Base-by-base conservation (phyloP, 2,113 vertebrate species). In the Sitta europaea region DNA sequence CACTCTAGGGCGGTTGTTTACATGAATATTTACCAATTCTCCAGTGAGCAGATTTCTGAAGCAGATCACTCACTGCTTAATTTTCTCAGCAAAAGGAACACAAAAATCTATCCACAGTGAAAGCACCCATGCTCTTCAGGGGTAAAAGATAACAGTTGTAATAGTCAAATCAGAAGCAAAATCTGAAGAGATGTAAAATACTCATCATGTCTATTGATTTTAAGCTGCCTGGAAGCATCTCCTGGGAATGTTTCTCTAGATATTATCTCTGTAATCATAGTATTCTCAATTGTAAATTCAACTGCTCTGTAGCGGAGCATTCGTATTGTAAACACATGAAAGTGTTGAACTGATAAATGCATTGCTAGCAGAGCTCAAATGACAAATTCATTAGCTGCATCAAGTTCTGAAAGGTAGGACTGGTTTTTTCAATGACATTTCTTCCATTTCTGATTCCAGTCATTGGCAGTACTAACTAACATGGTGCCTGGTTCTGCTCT, bases 21-120 rank as follows among this genome's bases (percentile, higher is more conserved):
- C 77, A 85, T 67, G 59, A 68, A 74, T 94, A 88, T 92, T 95
- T 92, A 93, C 40, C 72, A 77, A 17, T 50, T 88, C 88, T 94
- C 92, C 83, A 63, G 79, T 74, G 91, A 94, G 43, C 27, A 88
- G 38, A 58, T 70, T 91, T 97, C 91, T 94, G 82, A 95, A 96
- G 91, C 58, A 86, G 55, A 96, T 86, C 90, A 79, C 58, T 88
- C 86, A 17, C 35, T 77, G 51, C 79, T 95, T 94, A 86, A 92
- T 95, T 91, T 94, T 92, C 88, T 91, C 72, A 61, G 72, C 33
- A 73, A 80, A 88, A 90, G 33, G 19, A 86, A 62, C 0, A 1
- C n/a, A 55, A 54, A 92, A 77, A 86, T 31, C 38, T 74, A 59
- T 67, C 43, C 38, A 59, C 42, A 71, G 83, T 66, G 63, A 92